Evolutionary conservation across 2,888 invertebrate species (phyloP), one percentile per base, ranked within the genome.

Genomic region (Anorthoa munda): DNA sequence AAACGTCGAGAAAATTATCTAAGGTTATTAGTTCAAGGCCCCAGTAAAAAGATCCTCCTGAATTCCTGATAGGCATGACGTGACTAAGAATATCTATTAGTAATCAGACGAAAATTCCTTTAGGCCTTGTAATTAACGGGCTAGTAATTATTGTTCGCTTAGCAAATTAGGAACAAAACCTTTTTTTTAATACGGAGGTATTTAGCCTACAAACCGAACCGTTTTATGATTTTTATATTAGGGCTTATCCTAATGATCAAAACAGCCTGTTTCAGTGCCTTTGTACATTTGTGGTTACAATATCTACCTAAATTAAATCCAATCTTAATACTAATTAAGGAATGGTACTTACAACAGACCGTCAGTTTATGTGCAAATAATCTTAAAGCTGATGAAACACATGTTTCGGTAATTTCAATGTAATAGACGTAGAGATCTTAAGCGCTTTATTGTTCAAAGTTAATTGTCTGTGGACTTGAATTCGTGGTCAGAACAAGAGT

Each of bases 371-470:
- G 64, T 23, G 74, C 59, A 60, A 60, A 50, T 79, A 80, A 73
- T 74, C 64, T 23, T 60, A 15, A 58, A 61, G 18, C 75, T 56
- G 61, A 58, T 77, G 75, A 53, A 75, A 77, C 81, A 81, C 21
- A 17, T 77, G 75, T 81, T 81, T 66, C 66, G 48, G 53, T 58
- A 58, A 81, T 81, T 75, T 66, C n/a, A 58, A 66, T 21, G 13
- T 63, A 17, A 2, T 15, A 75, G 56, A 81, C 17, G 18, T 18
- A 39, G 64, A 13, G 56, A 56, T 17, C 56, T 77, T 53, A 81
- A 77, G 53, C 61, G 51, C 21, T 77, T 77, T 53, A 75, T 75
- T 53, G 67, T 67, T 58, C 13, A 12, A 75, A 77, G 53, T 75
- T 77, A 21, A 75, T 15, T n/a, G 48, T 81, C 53, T 50, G 17